A percentile compares a stretch with the other conserved stretches of the same genome.
These are phyloP conservation scores for Enteromius unitaeniatus DNA, from an alignment of 2,797 vertebrate species.

Conservation along the genomic window DNA sequence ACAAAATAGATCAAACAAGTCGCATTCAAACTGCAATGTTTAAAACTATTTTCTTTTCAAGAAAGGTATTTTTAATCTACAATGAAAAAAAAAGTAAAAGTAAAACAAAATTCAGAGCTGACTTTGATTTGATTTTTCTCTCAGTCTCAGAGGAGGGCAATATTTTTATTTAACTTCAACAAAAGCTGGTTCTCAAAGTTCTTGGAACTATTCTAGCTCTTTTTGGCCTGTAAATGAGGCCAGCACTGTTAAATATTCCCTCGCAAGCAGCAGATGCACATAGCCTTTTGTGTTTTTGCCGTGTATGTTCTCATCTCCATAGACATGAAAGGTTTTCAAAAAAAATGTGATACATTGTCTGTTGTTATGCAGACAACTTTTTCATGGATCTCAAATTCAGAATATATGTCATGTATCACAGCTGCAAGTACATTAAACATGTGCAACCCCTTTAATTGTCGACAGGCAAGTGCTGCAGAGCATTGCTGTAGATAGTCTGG, in stretches of 20 bases:
- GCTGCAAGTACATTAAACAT: slow-evolving; percentile 31
- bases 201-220: neutral
- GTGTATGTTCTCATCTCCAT: slow-evolving; percentile 33
- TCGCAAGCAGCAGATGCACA: neutral
- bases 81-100: too few species aligned
- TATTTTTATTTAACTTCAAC: slow-evolving; percentile 8
- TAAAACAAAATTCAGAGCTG: too few species aligned
- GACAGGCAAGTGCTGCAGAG: slow-evolving; percentile 50
- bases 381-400: slow-evolving; percentile 39
- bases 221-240: neutral
- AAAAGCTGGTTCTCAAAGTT: slow-evolving; percentile 1
- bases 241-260: neutral
- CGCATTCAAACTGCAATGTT: too few species aligned
- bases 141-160: too few species aligned
- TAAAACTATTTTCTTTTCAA: too few species aligned
- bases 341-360: neutral
- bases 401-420: slow-evolving; percentile 39
- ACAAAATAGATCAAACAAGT: too few species aligned
- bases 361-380: slow-evolving; percentile 26
- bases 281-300: slow-evolving; percentile 23
- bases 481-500: slow-evolving; percentile 41
- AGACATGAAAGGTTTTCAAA: neutral
- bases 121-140: too few species aligned
- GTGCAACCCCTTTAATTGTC: slow-evolving; percentile 29
- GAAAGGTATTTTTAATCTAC: too few species aligned